Conservation (phyloP, 64 coral and sea anemone species). For the Stylophora pistillata region DNA sequence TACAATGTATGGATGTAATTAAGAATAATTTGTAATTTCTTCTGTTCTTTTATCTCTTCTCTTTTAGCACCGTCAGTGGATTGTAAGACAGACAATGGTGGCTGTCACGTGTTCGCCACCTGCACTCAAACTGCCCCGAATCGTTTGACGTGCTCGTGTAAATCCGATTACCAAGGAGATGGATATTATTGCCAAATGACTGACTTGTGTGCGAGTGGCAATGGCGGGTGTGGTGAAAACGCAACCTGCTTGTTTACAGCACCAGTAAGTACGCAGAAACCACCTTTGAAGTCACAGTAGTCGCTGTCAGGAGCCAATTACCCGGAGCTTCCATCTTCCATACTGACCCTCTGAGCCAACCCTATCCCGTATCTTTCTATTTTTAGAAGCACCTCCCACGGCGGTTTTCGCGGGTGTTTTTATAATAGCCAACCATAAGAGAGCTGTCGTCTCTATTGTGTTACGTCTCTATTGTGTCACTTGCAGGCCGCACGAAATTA, state of each 20-base stretch:
- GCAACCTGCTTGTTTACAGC: constrained; percentile 72
- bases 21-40: not conserved
- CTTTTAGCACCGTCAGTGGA: not conserved
- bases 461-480: too few relatives aligned
- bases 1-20: not conserved
- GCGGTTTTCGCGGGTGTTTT: too few relatives aligned
- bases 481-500: too few relatives aligned
- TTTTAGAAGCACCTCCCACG: too few relatives aligned
- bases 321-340: too few relatives aligned
- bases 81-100: constrained; percentile 55
- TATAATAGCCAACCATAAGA: too few relatives aligned
- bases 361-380: too few relatives aligned
- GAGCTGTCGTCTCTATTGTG: too few relatives aligned
- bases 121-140: constrained; percentile 31
- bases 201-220: constrained; percentile 63
- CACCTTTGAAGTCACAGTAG: too few relatives aligned
- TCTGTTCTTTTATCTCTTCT: not conserved
- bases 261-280: constrained; percentile 45
- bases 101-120: constrained; percentile 73
- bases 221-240: constrained; percentile 66
- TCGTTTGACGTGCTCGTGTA: constrained; percentile 67
- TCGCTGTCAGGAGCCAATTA: too few relatives aligned
- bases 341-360: too few relatives aligned
- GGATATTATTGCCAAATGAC: constrained; percentile 81
- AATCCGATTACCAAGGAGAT: constrained; percentile 74